These are phyloP conservation scores for Monopterus albus DNA, from an alignment of 2,113 vertebrate genomes.

Conservation along the genomic window DNA sequence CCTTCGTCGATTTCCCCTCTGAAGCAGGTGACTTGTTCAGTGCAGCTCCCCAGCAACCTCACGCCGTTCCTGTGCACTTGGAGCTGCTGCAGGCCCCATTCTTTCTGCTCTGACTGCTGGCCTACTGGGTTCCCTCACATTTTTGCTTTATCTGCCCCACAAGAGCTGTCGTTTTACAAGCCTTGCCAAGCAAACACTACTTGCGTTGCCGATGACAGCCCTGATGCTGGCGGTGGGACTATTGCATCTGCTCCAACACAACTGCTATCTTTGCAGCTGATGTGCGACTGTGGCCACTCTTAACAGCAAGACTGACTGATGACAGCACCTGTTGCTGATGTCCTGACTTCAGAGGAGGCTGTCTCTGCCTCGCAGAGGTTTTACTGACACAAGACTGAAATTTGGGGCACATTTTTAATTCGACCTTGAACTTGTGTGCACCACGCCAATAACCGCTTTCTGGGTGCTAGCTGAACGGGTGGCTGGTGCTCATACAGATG, in stretches of 20 bases:
- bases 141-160: slow-evolving; percentile 53
- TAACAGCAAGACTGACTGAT: slow-evolving; percentile 24
- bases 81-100: background rate
- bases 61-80: background rate
- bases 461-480: background rate
- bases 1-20: background rate
- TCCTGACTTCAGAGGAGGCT: background rate
- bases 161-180: slow-evolving; percentile 51
- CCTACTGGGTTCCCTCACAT: slow-evolving; percentile 21
- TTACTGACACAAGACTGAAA: too few species aligned
- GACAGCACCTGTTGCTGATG: slow-evolving; percentile 44
- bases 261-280: slow-evolving; percentile 35
- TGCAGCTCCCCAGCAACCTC: background rate
- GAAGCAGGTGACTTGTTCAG: background rate
- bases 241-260: slow-evolving; percentile 47
- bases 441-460: background rate
- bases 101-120: slow-evolving; percentile 8
- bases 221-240: slow-evolving; percentile 42
- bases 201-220: slow-evolving; percentile 45
- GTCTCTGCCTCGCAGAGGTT: background rate
- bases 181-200: slow-evolving; percentile 46
- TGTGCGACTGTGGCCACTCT: slow-evolving; percentile 6
- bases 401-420: background rate
- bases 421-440: background rate
- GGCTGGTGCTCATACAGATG: background rate